A percentile compares a stretch with the other conserved stretches of the same genome.
phyloP scores from a whole-genome alignment of 2,113 vertebrate genomes.

The Halcyon malimbica region DNA sequence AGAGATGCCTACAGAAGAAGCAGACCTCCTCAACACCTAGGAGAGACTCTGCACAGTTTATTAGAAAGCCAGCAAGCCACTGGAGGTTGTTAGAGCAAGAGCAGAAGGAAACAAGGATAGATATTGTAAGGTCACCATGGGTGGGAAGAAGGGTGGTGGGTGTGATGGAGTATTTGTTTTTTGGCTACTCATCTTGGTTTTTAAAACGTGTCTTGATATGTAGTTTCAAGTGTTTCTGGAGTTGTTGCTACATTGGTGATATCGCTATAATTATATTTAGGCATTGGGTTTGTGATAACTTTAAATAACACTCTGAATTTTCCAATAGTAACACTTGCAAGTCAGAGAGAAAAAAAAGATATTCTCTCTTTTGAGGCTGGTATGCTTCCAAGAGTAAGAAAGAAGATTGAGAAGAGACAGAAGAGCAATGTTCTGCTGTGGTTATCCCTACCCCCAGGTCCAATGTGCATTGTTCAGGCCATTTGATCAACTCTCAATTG shows the following conservation, averaged over 20 bases:
- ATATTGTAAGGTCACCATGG: background rate
- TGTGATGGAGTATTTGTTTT: background rate
- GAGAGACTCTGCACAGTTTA: background rate
- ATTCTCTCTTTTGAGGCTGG: background rate
- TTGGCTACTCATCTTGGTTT: background rate
- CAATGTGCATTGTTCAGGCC: background rate
- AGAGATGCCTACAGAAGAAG: background rate
- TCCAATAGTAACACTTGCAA: background rate
- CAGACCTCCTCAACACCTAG: background rate
- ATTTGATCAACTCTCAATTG: background rate
- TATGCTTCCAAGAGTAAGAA: background rate
- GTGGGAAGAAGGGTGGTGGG: accelerated
- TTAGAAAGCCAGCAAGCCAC: background rate
- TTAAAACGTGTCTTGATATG: background rate
- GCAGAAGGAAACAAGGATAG: accelerated
- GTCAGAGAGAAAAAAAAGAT: background rate
- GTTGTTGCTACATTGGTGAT: background rate
- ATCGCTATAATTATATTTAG: background rate
- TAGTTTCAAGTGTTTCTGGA: background rate
- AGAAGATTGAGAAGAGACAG: accelerated
- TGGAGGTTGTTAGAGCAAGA: background rate
- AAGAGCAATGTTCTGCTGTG: background rate
- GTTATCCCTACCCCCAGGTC: background rate
- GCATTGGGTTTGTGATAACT: background rate
- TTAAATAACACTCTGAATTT: background rate